Percentiles rank a stretch among this genome's conserved stretches.
phyloP scores from a whole-genome alignment of 2,888 invertebrate species.

The Pegoplata infirma region DNA sequence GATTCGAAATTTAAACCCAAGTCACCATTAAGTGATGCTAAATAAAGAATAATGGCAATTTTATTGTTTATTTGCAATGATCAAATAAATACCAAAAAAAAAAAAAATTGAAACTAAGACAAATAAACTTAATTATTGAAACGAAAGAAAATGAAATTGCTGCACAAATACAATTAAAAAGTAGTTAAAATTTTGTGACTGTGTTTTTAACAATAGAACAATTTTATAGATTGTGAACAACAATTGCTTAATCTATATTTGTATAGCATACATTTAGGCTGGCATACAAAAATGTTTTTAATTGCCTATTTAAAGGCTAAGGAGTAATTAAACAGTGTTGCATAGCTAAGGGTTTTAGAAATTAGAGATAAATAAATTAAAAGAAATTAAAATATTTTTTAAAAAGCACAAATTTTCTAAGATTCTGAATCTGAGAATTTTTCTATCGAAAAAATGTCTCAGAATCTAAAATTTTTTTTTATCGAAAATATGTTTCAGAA shows the following conservation, averaged over 20 bases:
- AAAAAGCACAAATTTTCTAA: too few relatives aligned
- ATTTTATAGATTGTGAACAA: not conserved
- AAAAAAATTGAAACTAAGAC: not conserved
- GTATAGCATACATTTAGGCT: not conserved
- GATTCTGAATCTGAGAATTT: too few relatives aligned
- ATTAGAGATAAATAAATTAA: too few relatives aligned
- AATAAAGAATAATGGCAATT: conserved; percentile 25
- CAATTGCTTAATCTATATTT: not conserved
- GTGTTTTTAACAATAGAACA: not conserved
- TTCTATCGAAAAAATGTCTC: too few relatives aligned
- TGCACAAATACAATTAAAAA: conserved; percentile 7
- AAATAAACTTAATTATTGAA: not conserved
- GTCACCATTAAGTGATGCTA: conserved; percentile 10
- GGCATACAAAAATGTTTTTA: not conserved
- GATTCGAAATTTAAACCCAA: not conserved
- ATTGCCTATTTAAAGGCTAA: not conserved
- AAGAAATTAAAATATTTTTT: too few relatives aligned
- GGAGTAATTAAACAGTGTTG: not conserved
- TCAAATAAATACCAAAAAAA: not conserved
- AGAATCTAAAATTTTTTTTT: too few relatives aligned
- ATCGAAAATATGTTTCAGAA: too few relatives aligned
- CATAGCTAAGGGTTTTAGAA: too few relatives aligned
- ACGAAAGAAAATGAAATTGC: not conserved
- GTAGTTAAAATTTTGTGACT: not conserved
- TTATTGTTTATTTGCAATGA: conserved; percentile 35